A percentile compares a stretch with the other conserved stretches of the same genome.
Evolutionary conservation across 2,113 vertebrate genomes (phyloP).

Genomic region (Microtus montanus): DNA sequence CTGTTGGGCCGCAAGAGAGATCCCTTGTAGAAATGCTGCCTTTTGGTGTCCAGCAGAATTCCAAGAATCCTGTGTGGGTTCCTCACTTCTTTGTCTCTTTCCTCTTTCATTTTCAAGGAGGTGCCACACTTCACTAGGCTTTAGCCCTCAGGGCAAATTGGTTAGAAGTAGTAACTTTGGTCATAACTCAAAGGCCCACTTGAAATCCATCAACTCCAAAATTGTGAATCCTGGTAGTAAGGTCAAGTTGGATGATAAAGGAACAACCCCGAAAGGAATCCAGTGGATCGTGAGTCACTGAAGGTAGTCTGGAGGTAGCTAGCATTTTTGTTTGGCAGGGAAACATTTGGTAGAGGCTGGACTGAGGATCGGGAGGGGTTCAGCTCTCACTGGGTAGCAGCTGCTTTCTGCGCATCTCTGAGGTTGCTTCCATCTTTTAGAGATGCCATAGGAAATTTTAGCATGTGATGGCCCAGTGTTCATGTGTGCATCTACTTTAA

Average conservation of each 20-base stretch:
- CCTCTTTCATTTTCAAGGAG: background rate
- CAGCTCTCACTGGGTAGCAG: background rate
- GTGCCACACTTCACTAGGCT: background rate
- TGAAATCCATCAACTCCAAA: background rate
- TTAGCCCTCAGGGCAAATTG: background rate
- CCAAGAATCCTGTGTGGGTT: constrained; percentile 14
- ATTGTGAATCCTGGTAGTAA: background rate
- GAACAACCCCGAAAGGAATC: no score
- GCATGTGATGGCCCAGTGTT: background rate
- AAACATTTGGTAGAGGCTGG: background rate
- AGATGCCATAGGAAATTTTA: background rate
- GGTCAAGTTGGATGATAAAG: background rate
- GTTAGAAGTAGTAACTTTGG: background rate
- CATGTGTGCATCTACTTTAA: background rate
- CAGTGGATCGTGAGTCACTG: background rate
- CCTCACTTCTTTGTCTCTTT: constrained; percentile 18
- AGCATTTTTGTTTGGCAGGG: background rate
- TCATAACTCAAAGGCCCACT: background rate
- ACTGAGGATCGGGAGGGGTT: background rate
- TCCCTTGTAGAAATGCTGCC: constrained; percentile 43
- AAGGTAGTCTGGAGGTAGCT: background rate
- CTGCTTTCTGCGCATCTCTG: background rate
- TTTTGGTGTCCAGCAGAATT: constrained; percentile 57
- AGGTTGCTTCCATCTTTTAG: background rate
- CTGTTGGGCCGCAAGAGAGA: background rate